Percentiles rank a stretch among this genome's conserved stretches.
These are phyloP conservation scores for Patiria pectinifera DNA, from an alignment of 53 echinoderm and acorn worm species.

Conservation along the genomic window DNA sequence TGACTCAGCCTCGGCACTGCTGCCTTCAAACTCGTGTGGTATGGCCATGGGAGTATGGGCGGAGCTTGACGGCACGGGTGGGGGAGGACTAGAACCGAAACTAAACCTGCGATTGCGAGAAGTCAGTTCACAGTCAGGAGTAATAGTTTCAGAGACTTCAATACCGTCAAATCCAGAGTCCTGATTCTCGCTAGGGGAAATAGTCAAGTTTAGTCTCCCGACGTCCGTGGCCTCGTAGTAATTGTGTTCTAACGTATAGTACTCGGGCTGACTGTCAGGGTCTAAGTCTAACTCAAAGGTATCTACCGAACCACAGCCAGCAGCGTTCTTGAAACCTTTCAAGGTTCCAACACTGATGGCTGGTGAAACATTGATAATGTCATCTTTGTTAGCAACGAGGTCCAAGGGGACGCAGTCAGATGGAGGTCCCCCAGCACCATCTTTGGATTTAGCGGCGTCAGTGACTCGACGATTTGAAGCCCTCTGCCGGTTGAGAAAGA, in stretches of 20 bases:
- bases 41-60: background rate
- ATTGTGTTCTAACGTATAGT: constrained; percentile 40
- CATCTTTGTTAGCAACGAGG: constrained; percentile 10
- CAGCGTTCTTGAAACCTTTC: constrained; percentile 53
- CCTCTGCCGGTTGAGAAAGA: constrained; percentile 41
- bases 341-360: constrained; percentile 42
- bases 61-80: constrained; percentile 9
- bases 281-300: constrained; percentile 46
- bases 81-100: constrained; percentile 32
- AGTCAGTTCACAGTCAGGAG: constrained; percentile 45
- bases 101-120: constrained; percentile 45
- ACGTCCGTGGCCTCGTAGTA: constrained; percentile 34
- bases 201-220: background rate
- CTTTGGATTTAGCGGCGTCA: background rate
- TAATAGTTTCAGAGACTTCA: constrained; percentile 46
- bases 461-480: constrained; percentile 27
- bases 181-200: constrained; percentile 8
- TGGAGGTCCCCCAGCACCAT: constrained; percentile 1
- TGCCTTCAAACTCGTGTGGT: constrained; percentile 30
- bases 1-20: constrained; percentile 1
- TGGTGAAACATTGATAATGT: constrained; percentile 15
- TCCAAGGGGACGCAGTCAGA: constrained; percentile 53
- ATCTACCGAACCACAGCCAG: constrained; percentile 49
- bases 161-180: constrained; percentile 54
- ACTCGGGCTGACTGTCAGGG: constrained; percentile 42